Base-by-base conservation (phyloP, 2,888 invertebrate species). In the Leucoptera coffeella region DNA sequence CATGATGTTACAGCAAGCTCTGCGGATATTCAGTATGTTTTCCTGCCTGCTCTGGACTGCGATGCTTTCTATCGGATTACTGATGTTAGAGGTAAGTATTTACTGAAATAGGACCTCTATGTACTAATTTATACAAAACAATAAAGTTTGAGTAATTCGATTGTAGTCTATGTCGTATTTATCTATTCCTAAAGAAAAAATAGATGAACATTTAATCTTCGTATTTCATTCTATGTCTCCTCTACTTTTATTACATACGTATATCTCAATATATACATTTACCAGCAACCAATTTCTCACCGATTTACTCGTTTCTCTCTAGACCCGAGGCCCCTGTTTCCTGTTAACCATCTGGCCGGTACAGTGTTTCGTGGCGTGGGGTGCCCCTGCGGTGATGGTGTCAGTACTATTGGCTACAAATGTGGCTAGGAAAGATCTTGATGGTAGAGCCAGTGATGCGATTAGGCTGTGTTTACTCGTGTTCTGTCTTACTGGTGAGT, bases 21-120 rank as follows among this genome's bases (percentile, higher is more conserved):
- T 90, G 10, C 82, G 87, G 36, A 80, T 85, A 17, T 77, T 80
- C 35, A 82, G 85, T 30, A 83, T 87, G 31, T 86, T 87, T 43
- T 85, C 89, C 31, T 80, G 88, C 25, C 71, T 92, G 31, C 62
- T 91, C 27, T 92, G 90, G 88, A 89, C 91, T 0, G 83, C 85
- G 6, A 80, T 88, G 42, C 65, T 93, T 30, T 86, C 93, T 2
- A 74, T 89, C 17, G 80, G 83, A 4, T 51, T 95, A 17, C 74
- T 93, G 15, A 82, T 93, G 50, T 60, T 93, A 28, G 81, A 85
- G 50, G 72, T 67, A 41, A 38, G 22, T 23, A 14, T 14, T 15
- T 12, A 3, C 17, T 14, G 5, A 9, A 14, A 11, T 25, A 9
- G 5, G 6, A n/a, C n/a, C n/a, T n/a, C n/a, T n/a, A n/a, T n/a